Percentiles rank a stretch among this genome's conserved stretches.
These are phyloP conservation scores for Lagopus muta DNA, from an alignment of 2,113 vertebrate genomes.

Conservation along the genomic window DNA sequence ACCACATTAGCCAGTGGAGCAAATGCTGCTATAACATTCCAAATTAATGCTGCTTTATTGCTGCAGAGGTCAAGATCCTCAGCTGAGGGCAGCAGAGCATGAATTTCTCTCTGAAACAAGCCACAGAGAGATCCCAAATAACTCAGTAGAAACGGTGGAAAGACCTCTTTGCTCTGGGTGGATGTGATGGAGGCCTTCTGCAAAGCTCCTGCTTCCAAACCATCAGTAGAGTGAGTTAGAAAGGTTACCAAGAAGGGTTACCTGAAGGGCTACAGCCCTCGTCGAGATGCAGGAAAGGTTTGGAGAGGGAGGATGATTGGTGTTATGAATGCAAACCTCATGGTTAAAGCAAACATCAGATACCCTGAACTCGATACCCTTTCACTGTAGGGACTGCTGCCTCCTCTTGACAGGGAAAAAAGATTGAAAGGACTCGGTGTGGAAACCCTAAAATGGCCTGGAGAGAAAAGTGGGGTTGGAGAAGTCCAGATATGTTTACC, in stretches of 20 bases:
- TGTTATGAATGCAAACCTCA: neutral
- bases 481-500: neutral
- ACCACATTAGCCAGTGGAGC: neutral
- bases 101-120: neutral
- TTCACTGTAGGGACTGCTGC: neutral
- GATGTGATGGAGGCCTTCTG: neutral
- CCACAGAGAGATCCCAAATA: neutral
- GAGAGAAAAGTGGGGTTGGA: neutral
- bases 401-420: neutral
- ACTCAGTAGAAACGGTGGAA: neutral
- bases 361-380: neutral
- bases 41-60: neutral
- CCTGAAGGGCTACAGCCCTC: neutral
- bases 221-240: neutral
- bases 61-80: neutral
- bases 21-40: neutral
- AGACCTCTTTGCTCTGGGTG: neutral
- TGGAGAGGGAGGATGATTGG: neutral
- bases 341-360: neutral
- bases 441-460: neutral
- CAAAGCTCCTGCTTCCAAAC: neutral
- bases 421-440: fast-evolving
- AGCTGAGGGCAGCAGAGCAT: neutral
- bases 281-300: neutral
- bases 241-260: neutral